These are phyloP conservation scores for Ochropacha duplaris DNA, from an alignment of 2,888 invertebrate species.

Conservation along the genomic window DNA sequence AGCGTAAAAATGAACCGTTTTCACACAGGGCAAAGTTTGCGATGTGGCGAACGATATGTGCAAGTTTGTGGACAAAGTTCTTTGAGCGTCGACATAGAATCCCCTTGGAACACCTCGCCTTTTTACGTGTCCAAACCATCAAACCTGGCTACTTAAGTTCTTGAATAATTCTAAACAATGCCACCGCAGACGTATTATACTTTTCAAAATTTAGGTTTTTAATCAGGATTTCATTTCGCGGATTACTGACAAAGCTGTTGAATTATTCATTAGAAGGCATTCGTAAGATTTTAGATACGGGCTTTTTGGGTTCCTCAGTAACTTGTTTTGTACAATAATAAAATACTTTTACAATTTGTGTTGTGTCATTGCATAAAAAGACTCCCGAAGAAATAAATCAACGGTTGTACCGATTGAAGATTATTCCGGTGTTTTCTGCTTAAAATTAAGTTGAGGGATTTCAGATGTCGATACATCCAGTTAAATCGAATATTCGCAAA, in stretches of 20 bases:
- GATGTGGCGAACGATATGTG: conserved; percentile 14
- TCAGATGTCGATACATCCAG: conserved; percentile 20
- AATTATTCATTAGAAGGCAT: background rate
- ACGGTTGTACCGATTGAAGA: background rate
- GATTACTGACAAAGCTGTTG: background rate
- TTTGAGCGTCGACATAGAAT: conserved; percentile 21
- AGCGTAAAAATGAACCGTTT: conserved; percentile 41
- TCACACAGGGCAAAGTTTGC: conserved; percentile 41
- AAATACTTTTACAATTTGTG: background rate
- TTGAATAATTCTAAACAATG: background rate
- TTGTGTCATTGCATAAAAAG: background rate
- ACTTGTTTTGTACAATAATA: background rate
- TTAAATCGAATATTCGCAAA: conserved; percentile 58
- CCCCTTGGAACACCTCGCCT: conserved; percentile 16
- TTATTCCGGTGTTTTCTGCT: background rate
- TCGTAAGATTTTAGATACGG: background rate
- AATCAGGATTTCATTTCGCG: background rate
- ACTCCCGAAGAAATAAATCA: background rate
- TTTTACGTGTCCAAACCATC: conserved; percentile 15
- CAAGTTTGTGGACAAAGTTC: conserved; percentile 23
- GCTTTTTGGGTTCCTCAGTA: background rate
- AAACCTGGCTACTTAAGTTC: background rate
- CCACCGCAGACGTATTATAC: background rate
- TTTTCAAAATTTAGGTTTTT: background rate
- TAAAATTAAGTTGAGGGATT: conserved; percentile 1